Base-by-base conservation (phyloP, 2,888 invertebrate species). In the Lomographa bimaculata region DNA sequence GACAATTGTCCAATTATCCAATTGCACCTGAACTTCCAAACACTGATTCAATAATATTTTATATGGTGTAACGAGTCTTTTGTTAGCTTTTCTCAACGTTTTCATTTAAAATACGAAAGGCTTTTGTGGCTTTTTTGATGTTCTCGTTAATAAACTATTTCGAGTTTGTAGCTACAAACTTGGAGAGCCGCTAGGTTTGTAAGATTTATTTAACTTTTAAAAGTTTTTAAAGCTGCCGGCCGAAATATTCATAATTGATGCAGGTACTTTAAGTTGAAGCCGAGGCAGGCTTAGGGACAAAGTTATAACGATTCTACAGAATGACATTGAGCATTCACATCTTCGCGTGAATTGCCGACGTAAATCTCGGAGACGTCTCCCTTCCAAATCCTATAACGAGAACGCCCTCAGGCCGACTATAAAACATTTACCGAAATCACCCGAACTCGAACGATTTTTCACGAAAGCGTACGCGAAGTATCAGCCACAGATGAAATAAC, bases 381-480 rank as follows among this genome's bases (percentile, higher is more conserved):
- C 41, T 30, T 28, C 25, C 36, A 34, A 53, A 57, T 39, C 49
- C 55, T 51, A 40, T 60, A 63, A 60, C 58, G 59, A 58, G 44
- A 39, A 51, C 32, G 35, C 54, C 59, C 60, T 55, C 56, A 34
- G 52, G 52, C 35, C 4, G 26, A 35, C 59, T 50, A 64, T 66
- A 64, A 68, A 64, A 43, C 58, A 48, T 55, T 68, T 64, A 60
- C 40, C 34, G 41, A 53, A 38, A 34, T 38, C 35, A 28, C 48
- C 51, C 59, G 58, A 55, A 46, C 33, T 30, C 42, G 24, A 33
- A 52, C 60, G 64, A 58, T 40, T 33, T 25, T 37, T 35, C 39
- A 55, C 58, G 59, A 49, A 46, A 26, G 44, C 33, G 28, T 56
- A 41, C 58, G 42, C 6, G 32, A 26, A 35, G 42, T 27, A 34